Base-by-base conservation (phyloP, 92 coral and sea anemone genomes). In the Zoanthus sociatus region DNA sequence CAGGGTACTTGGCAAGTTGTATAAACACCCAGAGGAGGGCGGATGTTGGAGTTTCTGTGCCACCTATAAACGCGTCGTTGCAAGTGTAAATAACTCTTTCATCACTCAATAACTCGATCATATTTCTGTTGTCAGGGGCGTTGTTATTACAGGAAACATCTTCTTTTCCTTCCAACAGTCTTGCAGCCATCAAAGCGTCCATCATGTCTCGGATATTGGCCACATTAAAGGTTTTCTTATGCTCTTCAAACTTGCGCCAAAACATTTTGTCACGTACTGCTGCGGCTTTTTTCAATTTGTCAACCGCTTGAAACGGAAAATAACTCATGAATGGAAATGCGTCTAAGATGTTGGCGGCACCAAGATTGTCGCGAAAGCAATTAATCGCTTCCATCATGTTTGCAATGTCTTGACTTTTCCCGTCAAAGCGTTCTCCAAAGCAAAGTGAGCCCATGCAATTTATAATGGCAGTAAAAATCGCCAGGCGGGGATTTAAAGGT, bases 331-430 rank as follows among this genome's bases (percentile, higher is more conserved):
- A 64, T 0, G 98, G 98, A 30, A 96, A 96, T 8, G 95, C 90
- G 78, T 96, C 98, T 15, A 94, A 88, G 9, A 92, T 75, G 68
- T 90, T 93, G 21, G 96, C 94, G 1, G 98, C 94, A 8, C 93
- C 94, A 9, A 96, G 95, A 11, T 93, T 91, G 60, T 94, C 90
- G 14, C 85, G 83, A 51, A 96, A 96, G 58, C 91, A 81, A 7
- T 84, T 89, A 30, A 91, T 76, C n/a, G 86, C 87, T 54, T 94
- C 89, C 13, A 92, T 58, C 15, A 92, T 85, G 33, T 66, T 83
- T 77, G 84, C 71, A 71, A 96, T 89, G 54, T 96, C 98, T 6
- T 60, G 42, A 37, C 91, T 92, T 9, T 71, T 86, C 33, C 69
- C 83, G 31, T 44, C 86, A 50, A 89, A 94, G 9, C 93, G 92